Base-by-base conservation (phyloP, 1,140 invertebrate genomes). In the Whitmania pigra region DNA sequence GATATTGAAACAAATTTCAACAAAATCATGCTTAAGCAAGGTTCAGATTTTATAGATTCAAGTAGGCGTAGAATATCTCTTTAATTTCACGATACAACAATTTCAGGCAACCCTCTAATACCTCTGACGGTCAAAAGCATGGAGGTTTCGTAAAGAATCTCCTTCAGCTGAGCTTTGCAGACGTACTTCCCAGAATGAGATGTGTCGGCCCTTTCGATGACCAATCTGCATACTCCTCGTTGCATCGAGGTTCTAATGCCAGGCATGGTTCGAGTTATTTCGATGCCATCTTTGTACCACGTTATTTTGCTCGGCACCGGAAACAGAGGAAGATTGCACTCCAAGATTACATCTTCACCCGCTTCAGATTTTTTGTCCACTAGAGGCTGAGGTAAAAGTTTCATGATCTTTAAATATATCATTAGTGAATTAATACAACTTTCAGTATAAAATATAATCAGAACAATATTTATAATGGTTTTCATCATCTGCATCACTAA, bases 291-390 rank as follows among this genome's bases (percentile, higher is more conserved):
- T 31, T 63, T 63, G 49, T 53, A 53, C 69, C 69, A 70, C 18
- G 25, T 25, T 18, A 70, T 17, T 54, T 40, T 70, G 43, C 53
- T 49, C 6, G 69, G 43, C 18, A 25, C 31, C 13, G 69, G 69
- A 54, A 70, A 70, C 25, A 22, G 22, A 49, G 69, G 69, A n/a
- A 70, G 43, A n/a, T 18, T 53, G 53, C 69, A 70, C 7, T 53
- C 49, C 18, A 70, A 49, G n/a, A 70, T 49, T 2, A 70, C 25
- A 15, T 70, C 43, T n/a, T 49, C 49, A 13, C 69, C 69, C 2
- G 57, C 22, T 63, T 63, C 57, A 9, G 57, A 63, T n/a, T 6
- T 63, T 31, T 63, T 63, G 57, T 63, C 57, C 29, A 20, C 29
- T 13, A 63, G 57, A 31, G 22, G 57, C 57, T 63, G 22, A 63